A percentile compares a stretch with the other conserved stretches of the same genome.
Conservation (phyloP, 2,113 vertebrate genomes). For the Uropsilus gracilis region DNA sequence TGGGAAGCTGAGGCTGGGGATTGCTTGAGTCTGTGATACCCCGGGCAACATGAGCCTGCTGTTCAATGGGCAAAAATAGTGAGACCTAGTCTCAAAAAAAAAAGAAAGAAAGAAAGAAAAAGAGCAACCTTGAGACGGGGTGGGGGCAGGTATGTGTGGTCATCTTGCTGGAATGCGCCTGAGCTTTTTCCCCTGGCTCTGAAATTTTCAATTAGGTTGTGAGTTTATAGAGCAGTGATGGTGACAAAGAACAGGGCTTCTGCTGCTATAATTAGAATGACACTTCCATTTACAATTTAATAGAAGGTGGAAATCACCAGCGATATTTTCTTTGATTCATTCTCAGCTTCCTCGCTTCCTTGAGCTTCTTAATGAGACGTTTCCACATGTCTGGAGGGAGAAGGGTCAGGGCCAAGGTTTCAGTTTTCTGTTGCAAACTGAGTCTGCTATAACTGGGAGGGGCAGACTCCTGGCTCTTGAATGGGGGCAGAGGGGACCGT, state of each 20-base stretch:
- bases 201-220: conserved; percentile 64
- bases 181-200: conserved; percentile 12
- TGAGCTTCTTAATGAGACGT: conserved; percentile 63
- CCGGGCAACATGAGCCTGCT: too few relatives aligned
- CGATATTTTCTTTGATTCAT: conserved; percentile 56
- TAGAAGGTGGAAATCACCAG: conserved; percentile 45
- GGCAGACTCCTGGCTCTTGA: not conserved
- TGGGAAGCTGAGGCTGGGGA: too few relatives aligned
- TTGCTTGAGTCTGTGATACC: too few relatives aligned
- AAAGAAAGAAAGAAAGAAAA: too few relatives aligned
- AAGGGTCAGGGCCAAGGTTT: not conserved
- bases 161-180: conserved; percentile 8
- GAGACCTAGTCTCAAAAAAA: too few relatives aligned
- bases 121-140: too few relatives aligned
- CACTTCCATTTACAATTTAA: conserved; percentile 53
- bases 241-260: conserved; percentile 45
- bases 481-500: not conserved
- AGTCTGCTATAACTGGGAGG: not conserved
- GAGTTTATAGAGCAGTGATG: conserved; percentile 55
- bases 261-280: conserved; percentile 60
- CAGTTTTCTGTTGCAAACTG: conserved; percentile 24
- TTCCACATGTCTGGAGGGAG: not conserved
- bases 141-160: not conserved
- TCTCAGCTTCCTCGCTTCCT: conserved; percentile 53
- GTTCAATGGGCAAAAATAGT: too few relatives aligned